Percentiles rank a stretch among this genome's conserved stretches.
Conservation (phyloP, 2,888 invertebrate genomes). For the Hirtodrosophila alboralis region DNA sequence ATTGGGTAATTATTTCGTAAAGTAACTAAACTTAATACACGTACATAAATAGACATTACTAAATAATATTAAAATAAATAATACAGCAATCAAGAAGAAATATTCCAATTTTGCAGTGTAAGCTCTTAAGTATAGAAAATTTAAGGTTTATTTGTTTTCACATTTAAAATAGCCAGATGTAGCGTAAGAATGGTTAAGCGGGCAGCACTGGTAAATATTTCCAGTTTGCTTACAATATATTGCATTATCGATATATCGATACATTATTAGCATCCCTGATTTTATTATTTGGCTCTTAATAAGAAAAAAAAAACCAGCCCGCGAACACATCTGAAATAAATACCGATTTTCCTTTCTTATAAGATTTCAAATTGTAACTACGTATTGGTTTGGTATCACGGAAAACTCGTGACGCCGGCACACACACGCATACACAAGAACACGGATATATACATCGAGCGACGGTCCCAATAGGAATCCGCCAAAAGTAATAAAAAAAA, state of each 20-base stretch:
- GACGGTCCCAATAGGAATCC: slow-evolving; percentile 45
- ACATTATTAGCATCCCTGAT: slow-evolving; percentile 12
- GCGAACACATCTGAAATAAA: background rate
- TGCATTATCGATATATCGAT: slow-evolving; percentile 13
- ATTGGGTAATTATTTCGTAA: too few species aligned
- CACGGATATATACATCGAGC: slow-evolving; percentile 4
- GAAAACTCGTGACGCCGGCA: background rate
- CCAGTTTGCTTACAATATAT: slow-evolving; percentile 2
- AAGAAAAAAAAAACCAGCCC: slow-evolving; percentile 20
- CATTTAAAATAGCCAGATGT: too few species aligned
- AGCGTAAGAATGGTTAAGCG: too few species aligned
- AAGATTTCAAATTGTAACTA: background rate
- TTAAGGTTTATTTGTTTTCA: too few species aligned
- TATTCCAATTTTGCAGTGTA: too few species aligned
- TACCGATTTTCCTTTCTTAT: background rate
- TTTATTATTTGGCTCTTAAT: slow-evolving; percentile 26
- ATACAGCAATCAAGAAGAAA: too few species aligned
- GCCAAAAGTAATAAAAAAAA: slow-evolving; percentile 40
- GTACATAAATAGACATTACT: too few species aligned
- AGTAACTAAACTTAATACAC: too few species aligned
- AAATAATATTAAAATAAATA: too few species aligned
- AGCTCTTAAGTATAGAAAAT: too few species aligned
- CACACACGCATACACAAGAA: background rate
- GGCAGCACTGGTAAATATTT: too few species aligned
- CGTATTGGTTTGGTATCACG: background rate